These are phyloP conservation scores for Microtus agrestis DNA, from an alignment of 2,797 vertebrate genomes.

Conservation along the genomic window DNA sequence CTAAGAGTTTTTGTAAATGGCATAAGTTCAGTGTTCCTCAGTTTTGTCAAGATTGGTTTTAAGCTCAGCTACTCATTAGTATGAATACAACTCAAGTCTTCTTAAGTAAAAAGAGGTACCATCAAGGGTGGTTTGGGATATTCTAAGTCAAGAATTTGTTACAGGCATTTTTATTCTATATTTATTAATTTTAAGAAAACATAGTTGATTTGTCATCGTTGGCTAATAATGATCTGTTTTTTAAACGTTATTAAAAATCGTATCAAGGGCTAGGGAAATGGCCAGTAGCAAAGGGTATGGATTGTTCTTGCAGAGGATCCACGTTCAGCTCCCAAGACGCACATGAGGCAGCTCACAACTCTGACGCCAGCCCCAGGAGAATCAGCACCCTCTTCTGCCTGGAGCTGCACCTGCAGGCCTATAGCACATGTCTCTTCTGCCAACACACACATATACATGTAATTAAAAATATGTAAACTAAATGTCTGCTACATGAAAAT, in stretches of 20 bases:
- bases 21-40: neutral
- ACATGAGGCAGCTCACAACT: neutral
- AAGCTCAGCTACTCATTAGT: neutral
- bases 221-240: slow-evolving; percentile 10
- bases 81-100: neutral
- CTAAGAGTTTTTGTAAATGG: neutral
- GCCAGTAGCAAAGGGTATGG: neutral
- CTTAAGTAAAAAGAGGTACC: neutral
- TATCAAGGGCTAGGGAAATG: neutral
- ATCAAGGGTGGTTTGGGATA: neutral
- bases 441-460: neutral
- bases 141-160: slow-evolving; percentile 23
- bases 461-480: neutral
- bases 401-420: no score
- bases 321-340: neutral
- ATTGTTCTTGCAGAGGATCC: no score
- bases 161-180: neutral
- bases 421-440: no score
- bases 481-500: neutral
- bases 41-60: slow-evolving; percentile 11
- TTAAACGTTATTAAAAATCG: neutral
- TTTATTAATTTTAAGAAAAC: slow-evolving; percentile 5
- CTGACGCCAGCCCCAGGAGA: neutral
- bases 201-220: neutral
- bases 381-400: no score